Percentiles rank a stretch among this genome's conserved stretches.
phyloP scores from a whole-genome alignment of 2,113 vertebrate genomes.

The Australoheros scitulus region DNA sequence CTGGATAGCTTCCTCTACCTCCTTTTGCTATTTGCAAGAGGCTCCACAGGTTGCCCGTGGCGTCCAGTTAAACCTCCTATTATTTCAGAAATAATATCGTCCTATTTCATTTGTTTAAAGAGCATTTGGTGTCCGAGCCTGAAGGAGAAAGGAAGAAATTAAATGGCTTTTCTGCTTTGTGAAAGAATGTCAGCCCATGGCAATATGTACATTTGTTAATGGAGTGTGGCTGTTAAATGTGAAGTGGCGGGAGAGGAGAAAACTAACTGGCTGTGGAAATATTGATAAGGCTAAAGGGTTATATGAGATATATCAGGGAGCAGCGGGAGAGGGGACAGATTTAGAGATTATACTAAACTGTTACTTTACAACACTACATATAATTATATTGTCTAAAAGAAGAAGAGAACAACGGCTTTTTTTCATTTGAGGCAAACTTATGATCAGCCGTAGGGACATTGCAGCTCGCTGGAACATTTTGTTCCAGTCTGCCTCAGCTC shows the following conservation, averaged over 20 bases:
- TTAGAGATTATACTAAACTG: conserved; percentile 35
- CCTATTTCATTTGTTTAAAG: conserved; percentile 69
- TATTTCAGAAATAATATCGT: conserved; percentile 63
- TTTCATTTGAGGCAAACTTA: background rate
- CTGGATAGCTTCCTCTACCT: background rate
- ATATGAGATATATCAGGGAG: conserved; percentile 36
- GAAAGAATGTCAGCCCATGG: conserved; percentile 66
- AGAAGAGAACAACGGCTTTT: background rate
- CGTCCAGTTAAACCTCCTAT: conserved; percentile 38
- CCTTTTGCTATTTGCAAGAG: background rate
- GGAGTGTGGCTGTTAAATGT: conserved; percentile 72
- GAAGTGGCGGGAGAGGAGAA: conserved; percentile 51
- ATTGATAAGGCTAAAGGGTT: conserved; percentile 65
- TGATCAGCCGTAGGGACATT: background rate
- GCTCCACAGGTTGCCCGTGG: conserved; percentile 31
- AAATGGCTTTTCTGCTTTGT: conserved; percentile 67
- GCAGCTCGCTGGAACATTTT: background rate
- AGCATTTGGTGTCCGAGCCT: conserved; percentile 62
- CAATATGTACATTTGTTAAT: conserved; percentile 74
- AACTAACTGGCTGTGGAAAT: conserved; percentile 70
- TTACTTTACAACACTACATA: conserved; percentile 14
- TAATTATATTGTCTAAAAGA: conserved; percentile 26
- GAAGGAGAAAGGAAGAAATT: conserved; percentile 57
- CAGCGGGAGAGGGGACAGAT: conserved; percentile 29
- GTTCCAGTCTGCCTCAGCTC: background rate